Percentiles rank a stretch among this genome's conserved stretches.
Conservation (phyloP, 2,113 vertebrate species). For the Oenanthe oenanthe region DNA sequence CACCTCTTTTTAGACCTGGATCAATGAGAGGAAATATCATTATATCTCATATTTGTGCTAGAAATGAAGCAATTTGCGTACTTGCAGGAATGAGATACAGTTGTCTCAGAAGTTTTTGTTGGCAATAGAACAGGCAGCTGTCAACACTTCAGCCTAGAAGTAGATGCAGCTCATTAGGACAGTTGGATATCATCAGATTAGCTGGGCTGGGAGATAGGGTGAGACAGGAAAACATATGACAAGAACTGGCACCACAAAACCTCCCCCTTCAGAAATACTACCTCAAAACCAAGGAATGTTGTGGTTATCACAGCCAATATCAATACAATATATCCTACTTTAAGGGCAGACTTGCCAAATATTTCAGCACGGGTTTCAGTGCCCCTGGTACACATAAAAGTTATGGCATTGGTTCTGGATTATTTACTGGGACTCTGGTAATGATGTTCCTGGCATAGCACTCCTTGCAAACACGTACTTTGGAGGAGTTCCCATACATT, state of each 20-base stretch:
- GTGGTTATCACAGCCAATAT: constrained; percentile 32
- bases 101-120: constrained; percentile 53
- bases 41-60: constrained; percentile 36
- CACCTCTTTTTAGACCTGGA: constrained; percentile 4
- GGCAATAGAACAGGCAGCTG: constrained; percentile 56
- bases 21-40: constrained; percentile 15
- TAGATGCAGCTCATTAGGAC: constrained; percentile 62
- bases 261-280: constrained; percentile 37
- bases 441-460: constrained; percentile 61
- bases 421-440: constrained; percentile 44
- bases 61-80: constrained; percentile 26
- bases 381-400: constrained; percentile 59
- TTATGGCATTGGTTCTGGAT: constrained; percentile 52
- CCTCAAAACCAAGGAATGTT: constrained; percentile 66
- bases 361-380: constrained; percentile 45
- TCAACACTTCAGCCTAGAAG: constrained; percentile 42
- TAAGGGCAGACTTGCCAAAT: constrained; percentile 36
- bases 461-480: constrained; percentile 44
- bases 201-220: constrained; percentile 46
- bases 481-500: constrained; percentile 40
- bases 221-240: constrained; percentile 66
- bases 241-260: constrained; percentile 24
- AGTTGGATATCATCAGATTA: constrained; percentile 67
- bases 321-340: constrained; percentile 57
- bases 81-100: constrained; percentile 38